Evolutionary conservation across 2,113 vertebrate genomes (phyloP).

Genomic region (Platycercus adscitus): DNA sequence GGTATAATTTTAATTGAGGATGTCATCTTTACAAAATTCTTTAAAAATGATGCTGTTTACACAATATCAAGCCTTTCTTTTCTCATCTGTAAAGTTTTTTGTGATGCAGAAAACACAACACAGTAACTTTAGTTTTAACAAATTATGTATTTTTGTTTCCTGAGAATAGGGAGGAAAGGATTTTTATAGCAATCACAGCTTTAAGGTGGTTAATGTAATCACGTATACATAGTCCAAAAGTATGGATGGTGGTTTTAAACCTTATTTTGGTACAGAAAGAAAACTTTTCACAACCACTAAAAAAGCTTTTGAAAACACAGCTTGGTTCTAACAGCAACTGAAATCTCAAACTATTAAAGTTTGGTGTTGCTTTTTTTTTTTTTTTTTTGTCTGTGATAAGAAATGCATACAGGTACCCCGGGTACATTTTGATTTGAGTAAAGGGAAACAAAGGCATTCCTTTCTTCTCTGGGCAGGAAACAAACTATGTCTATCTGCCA

Average conservation of each 20-base stretch:
- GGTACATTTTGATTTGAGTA: background rate
- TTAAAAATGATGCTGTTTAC: background rate
- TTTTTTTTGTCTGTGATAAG: background rate
- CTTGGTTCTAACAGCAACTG: background rate
- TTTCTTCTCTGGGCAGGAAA: background rate
- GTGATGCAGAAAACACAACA: background rate
- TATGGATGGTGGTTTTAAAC: background rate
- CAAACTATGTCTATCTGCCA: background rate
- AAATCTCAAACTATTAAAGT: background rate
- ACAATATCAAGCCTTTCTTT: background rate
- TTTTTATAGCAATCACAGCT: background rate
- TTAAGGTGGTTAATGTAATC: background rate
- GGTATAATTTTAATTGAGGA: background rate
- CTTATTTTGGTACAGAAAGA: background rate
- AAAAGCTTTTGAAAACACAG: background rate
- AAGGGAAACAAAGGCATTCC: background rate
- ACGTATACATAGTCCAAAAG: background rate
- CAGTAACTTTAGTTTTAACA: background rate
- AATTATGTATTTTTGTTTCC: background rate
- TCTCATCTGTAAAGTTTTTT: background rate
- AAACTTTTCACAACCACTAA: background rate
- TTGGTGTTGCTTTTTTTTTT: background rate
- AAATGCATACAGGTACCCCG: background rate
- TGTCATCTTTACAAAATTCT: background rate
- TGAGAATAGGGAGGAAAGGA: background rate